phyloP scores from a whole-genome alignment of 2,888 invertebrate genomes.

The Trachelus tabidus region DNA sequence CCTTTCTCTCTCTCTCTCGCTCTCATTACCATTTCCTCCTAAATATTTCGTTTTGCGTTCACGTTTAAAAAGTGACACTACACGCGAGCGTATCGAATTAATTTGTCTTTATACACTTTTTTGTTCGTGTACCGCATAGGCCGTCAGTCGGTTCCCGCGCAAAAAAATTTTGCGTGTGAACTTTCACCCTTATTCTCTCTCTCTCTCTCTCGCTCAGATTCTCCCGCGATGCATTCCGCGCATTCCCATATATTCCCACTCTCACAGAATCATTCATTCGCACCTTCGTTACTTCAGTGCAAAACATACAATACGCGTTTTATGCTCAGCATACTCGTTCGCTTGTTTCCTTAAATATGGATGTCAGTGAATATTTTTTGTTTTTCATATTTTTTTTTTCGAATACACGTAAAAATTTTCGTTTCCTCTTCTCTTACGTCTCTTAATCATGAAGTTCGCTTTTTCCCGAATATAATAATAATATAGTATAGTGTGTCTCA shows the following conservation, averaged over 20 bases:
- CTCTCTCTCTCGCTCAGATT: slow-evolving; percentile 24
- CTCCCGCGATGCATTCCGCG: slow-evolving; percentile 17
- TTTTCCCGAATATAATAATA: slow-evolving; percentile 25
- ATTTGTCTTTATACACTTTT: slow-evolving; percentile 18
- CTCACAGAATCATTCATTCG: slow-evolving; percentile 34
- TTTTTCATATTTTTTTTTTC: neutral
- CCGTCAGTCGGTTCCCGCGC: slow-evolving; percentile 59
- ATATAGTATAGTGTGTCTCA: slow-evolving; percentile 56
- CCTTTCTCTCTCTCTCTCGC: neutral
- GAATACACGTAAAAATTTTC: slow-evolving; percentile 20
- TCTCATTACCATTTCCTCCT: neutral
- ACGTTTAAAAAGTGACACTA: slow-evolving; percentile 16
- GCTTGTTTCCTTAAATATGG: neutral
- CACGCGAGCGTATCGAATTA: slow-evolving; percentile 11
- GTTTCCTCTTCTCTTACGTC: slow-evolving; percentile 18
- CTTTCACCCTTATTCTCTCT: slow-evolving; percentile 12
- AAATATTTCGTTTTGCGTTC: neutral
- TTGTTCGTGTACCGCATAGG: slow-evolving; percentile 31
- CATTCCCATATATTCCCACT: slow-evolving; percentile 11
- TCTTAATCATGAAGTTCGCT: slow-evolving; percentile 33
- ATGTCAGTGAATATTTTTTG: neutral
- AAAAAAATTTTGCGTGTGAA: slow-evolving; percentile 61
- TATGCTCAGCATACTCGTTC: neutral
- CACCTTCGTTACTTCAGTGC: slow-evolving; percentile 28
- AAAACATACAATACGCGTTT: neutral